A percentile compares a stretch with the other conserved stretches of the same genome.
Conservation (phyloP, 2,888 invertebrate species). For the Plebejus anna region DNA sequence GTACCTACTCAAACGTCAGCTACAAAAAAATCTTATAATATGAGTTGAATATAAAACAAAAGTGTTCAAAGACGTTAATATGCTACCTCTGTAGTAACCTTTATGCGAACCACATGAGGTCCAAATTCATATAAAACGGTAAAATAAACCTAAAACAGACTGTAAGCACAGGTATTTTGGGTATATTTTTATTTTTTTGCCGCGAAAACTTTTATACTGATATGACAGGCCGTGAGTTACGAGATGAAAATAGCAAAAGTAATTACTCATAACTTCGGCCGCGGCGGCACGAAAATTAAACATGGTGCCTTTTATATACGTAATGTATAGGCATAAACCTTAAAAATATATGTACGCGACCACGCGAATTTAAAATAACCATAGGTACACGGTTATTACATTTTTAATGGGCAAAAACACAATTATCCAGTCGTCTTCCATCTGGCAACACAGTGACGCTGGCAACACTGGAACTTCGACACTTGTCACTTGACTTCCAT, state of each 20-base stretch:
- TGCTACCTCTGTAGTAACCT: background rate
- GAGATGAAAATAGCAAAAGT: constrained; percentile 25
- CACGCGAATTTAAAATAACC: too few relatives aligned
- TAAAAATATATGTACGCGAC: too few relatives aligned
- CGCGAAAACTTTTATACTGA: constrained; percentile 9
- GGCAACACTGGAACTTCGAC: too few relatives aligned
- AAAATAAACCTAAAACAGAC: background rate
- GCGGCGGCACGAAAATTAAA: constrained; percentile 11
- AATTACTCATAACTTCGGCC: constrained; percentile 30
- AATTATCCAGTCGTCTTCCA: too few relatives aligned
- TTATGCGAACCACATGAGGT: background rate
- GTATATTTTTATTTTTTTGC: constrained; percentile 22
- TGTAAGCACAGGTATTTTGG: background rate
- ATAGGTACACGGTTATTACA: too few relatives aligned
- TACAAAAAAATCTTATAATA: background rate
- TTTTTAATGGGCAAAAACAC: too few relatives aligned
- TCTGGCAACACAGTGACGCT: too few relatives aligned
- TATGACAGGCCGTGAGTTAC: constrained; percentile 20
- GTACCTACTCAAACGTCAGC: background rate
- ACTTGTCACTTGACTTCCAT: too few relatives aligned
- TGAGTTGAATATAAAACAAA: background rate
- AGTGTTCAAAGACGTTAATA: too few relatives aligned
- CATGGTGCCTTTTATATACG: background rate
- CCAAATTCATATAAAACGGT: background rate
- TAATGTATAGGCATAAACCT: too few relatives aligned